Evolutionary conservation across 1,140 invertebrate genomes (phyloP).

Genomic region (Battus philenor): DNA sequence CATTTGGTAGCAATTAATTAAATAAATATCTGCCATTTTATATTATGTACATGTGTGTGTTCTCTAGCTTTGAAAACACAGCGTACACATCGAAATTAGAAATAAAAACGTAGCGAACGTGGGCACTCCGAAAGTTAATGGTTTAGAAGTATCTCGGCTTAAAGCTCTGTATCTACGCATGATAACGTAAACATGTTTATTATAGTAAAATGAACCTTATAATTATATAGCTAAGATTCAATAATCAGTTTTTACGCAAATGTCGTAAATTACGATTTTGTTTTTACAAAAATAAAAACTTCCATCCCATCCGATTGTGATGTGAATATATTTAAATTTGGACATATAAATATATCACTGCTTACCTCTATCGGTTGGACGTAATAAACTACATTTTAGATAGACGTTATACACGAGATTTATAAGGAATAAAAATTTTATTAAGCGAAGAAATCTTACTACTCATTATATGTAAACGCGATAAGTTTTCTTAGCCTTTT

Average conservation of each 20-base stretch:
- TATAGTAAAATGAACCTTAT: slow-evolving; percentile 1
- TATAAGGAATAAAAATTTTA: too few relatives aligned
- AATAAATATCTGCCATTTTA: too few relatives aligned
- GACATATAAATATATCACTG: too few relatives aligned
- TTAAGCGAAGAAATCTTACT: too few relatives aligned
- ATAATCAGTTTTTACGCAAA: background rate
- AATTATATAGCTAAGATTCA: too few relatives aligned
- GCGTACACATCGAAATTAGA: background rate
- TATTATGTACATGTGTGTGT: too few relatives aligned
- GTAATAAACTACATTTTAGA: too few relatives aligned
- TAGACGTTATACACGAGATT: too few relatives aligned
- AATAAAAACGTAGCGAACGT: slow-evolving; percentile 16
- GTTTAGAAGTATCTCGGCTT: slow-evolving; percentile 21
- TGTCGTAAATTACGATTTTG: slow-evolving; percentile 7
- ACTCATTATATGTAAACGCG: too few relatives aligned
- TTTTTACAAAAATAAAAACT: slow-evolving; percentile 10
- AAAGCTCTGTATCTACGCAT: slow-evolving; percentile 4
- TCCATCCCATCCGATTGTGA: slow-evolving; percentile 1
- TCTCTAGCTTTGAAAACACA: too few relatives aligned
- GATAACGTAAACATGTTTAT: background rate
- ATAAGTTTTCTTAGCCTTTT: too few relatives aligned
- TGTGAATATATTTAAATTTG: background rate
- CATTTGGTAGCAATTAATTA: too few relatives aligned
- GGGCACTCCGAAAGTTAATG: slow-evolving; percentile 20
- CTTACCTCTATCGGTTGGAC: background rate